Evolutionary conservation across 2,888 invertebrate genomes (phyloP).

Genomic region (Abscondita cerata): DNA sequence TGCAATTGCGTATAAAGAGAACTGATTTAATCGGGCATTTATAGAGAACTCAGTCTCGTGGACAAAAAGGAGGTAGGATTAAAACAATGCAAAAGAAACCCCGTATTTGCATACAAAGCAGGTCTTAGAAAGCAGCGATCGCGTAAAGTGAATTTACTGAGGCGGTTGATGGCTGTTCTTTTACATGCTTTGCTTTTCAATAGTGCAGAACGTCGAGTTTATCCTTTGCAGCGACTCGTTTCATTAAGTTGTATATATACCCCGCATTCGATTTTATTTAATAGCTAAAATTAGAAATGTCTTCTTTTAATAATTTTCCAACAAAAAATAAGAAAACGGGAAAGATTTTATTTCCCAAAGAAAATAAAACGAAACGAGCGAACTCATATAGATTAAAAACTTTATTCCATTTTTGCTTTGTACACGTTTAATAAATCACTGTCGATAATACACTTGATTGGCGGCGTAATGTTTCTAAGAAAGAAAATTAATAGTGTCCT

Average conservation of each 20-base stretch:
- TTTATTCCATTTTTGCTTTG: constrained; percentile 30
- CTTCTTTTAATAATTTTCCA: constrained; percentile 16
- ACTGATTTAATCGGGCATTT: constrained; percentile 34
- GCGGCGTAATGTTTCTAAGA: constrained; percentile 33
- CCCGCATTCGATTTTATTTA: constrained; percentile 30
- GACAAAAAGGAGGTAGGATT: constrained; percentile 48
- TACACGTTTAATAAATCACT: constrained; percentile 36
- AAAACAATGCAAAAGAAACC: constrained; percentile 55
- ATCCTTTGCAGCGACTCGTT: constrained; percentile 35
- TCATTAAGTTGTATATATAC: constrained; percentile 36
- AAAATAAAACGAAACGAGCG: constrained; percentile 16
- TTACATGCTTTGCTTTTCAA: constrained; percentile 50
- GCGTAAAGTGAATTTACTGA: constrained; percentile 54
- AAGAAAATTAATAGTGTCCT: constrained; percentile 32
- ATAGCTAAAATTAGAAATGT: constrained; percentile 32
- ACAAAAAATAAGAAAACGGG: constrained; percentile 9
- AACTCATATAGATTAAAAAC: constrained; percentile 29
- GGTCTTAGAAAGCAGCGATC: constrained; percentile 50
- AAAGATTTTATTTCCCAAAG: constrained; percentile 15
- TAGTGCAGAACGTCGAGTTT: constrained; percentile 39
- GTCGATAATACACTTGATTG: constrained; percentile 32
- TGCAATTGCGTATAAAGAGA: constrained; percentile 29
- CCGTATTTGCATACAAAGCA: constrained; percentile 54
- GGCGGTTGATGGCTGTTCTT: constrained; percentile 50
- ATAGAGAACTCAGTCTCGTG: constrained; percentile 32